Conservation (phyloP, 2,113 vertebrate genomes). For the Ginglymostoma cirratum region DNA sequence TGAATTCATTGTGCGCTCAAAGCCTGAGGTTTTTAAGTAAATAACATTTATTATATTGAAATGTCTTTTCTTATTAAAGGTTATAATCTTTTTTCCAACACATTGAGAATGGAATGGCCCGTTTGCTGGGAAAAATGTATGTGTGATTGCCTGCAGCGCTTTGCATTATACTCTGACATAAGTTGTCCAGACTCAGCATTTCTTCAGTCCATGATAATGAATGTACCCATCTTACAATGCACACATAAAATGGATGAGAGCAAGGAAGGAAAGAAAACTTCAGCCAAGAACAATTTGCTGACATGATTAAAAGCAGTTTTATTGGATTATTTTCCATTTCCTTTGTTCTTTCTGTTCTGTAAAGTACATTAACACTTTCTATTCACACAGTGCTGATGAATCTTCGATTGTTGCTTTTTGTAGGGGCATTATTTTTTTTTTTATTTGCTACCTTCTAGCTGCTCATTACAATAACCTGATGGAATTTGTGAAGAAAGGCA, state of each 20-base stretch:
- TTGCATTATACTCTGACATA: not conserved
- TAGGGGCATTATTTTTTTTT: not conserved
- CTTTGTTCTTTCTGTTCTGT: not conserved
- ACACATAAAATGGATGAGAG: constrained; percentile 1
- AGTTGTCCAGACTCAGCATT: not conserved
- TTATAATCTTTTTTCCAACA: not conserved
- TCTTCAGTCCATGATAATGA: not conserved
- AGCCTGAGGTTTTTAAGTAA: not conserved
- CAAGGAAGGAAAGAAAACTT: not conserved
- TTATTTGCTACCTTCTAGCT: too few relatives aligned
- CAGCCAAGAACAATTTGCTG: constrained; percentile 9
- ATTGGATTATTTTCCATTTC: not conserved
- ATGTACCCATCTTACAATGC: not conserved
- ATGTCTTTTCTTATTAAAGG: not conserved
- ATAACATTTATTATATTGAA: not conserved
- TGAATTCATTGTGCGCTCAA: not conserved
- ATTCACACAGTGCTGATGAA: not conserved
- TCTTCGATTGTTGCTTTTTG: too few relatives aligned
- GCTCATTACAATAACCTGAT: not conserved
- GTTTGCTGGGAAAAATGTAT: not conserved
- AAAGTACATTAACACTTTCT: not conserved
- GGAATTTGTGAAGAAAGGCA: not conserved
- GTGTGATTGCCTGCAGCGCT: not conserved
- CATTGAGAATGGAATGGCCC: not conserved
- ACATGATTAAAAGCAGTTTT: not conserved